Base-by-base conservation (phyloP, 2,113 vertebrate species). In the Cryptomyrus ogoouensis region DNA sequence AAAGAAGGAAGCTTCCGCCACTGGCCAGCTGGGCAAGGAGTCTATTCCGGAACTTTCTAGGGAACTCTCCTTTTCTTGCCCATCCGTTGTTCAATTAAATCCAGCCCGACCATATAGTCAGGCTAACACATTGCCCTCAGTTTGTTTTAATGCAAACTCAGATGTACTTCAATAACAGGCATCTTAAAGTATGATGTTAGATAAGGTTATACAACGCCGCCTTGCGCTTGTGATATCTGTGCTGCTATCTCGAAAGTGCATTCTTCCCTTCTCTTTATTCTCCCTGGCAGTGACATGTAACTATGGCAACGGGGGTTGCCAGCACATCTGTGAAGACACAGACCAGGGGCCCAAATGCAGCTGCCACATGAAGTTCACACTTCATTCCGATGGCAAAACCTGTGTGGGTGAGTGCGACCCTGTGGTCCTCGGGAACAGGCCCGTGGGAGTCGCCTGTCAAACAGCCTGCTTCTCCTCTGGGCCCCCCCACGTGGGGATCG, bases 221-320 rank as follows among this genome's bases (percentile, higher is more conserved):
- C 74, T 24, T 47, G 83, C 19, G 83, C 83, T 84, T n/a, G 8
- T n/a, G 19, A 42, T 84, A 47, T 24, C 44, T 84, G 9, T 84
- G 39, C 35, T 24, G 39, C 24, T 19, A 19, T 35, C 13, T 53
- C 39, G 31, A 8, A 87, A 50, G 50, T 31, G 35, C 12, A 39
- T 84, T 46, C 83, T 27, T 53, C 83, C 42, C 49, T 10, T 53
- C 27, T 27, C 24, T 84, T 1, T 92, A 2, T 92, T 9, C 90
- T 91, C 83, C 94, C 90, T 91, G 86, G 7, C 93, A 99, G 98
- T 99, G 96, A 99, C 98, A 0, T 99, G 98, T 95, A 99, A 99
- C 96, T 99, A 99, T 0, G 98, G 98, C 0, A 99, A 99, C 0
- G 98, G 98, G 1, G 98, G 98, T 50, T 99, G 98, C 95, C 98